Conservation (phyloP, 2,113 vertebrate species). For the Burhinus bistriatus region DNA sequence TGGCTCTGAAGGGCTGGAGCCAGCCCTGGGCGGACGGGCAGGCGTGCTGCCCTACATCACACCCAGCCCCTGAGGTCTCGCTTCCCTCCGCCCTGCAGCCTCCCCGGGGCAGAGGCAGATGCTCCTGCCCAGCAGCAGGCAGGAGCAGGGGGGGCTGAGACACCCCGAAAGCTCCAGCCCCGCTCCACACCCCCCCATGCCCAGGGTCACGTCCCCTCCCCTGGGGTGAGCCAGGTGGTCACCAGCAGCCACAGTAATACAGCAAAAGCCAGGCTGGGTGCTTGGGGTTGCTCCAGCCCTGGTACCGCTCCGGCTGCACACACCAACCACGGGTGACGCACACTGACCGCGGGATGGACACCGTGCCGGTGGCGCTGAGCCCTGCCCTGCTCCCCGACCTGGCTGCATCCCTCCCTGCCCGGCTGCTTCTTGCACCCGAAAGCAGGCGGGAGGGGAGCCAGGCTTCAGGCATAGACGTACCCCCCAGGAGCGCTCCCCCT, state of each 20-base stretch:
- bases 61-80: fast-evolving
- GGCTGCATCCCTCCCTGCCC: background rate
- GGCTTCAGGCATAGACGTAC: fast-evolving
- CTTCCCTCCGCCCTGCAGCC: background rate
- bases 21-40: background rate
- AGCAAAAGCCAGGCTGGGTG: background rate
- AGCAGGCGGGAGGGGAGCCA: fast-evolving
- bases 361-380: fast-evolving
- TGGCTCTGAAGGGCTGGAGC: background rate
- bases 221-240: fast-evolving
- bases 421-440: background rate
- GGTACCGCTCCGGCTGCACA: fast-evolving
- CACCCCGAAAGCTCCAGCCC: background rate
- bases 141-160: background rate
- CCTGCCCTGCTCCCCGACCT: background rate
- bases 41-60: background rate
- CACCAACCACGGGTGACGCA: background rate
- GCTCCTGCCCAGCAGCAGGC: background rate
- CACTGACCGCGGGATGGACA: fast-evolving
- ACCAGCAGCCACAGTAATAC: background rate
- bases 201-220: no score
- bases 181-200: fast-evolving
- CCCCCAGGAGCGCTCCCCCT: fast-evolving
- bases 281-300: background rate
- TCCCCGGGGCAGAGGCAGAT: background rate